Base-by-base conservation (phyloP, 2,113 vertebrate genomes). In the Dipodomys merriami region DNA sequence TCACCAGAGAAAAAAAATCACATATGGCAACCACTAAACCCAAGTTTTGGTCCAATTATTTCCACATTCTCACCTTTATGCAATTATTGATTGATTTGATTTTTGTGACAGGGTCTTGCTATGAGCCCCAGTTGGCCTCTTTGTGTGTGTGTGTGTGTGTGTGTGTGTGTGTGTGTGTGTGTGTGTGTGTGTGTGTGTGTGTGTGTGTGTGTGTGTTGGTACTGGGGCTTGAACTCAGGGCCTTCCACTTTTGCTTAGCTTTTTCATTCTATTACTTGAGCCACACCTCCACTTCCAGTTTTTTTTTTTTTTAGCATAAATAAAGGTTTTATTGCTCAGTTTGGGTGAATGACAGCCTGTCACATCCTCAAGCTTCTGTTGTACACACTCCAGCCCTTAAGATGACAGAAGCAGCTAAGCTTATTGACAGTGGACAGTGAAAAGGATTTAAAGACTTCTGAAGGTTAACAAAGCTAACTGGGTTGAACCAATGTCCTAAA, bases 301-400 rank as follows among this genome's bases (percentile, higher is more conserved):
- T 3, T 39, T 39, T 39, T 35, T 35, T 39, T 39, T 39, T 62
- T 46, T 97, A 97, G 83, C 97, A 98, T 96, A 98, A 98, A 98
- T 97, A 98, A 73, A 97, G 88, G 94, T n/a, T 98, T 98, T 98
- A 98, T 97, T 98, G 87, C 49, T 90, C 91, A 94, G 44, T 77
- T 4, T 72, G 44, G 49, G 67, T 68, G 76, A 88, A 29, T 86
- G 68, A 88, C 73, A 84, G 44, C 92, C 90, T 88, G 78, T 95
- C 74, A 57, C 22, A 76, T 13, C n/a, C 88, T 62, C 84, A 68
- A 27, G 18, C 67, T 78, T 74, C 81, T 93, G 44, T 46, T 85
- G 65, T 53, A 87, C 39, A 86, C 23, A 46, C 53, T 80, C 5
- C 2, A 2, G 20, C 9, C 30, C 81, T 71, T 69, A 1, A 4